Evolutionary conservation across 2,888 invertebrate species (phyloP).

Genomic region (Formica aserva): DNA sequence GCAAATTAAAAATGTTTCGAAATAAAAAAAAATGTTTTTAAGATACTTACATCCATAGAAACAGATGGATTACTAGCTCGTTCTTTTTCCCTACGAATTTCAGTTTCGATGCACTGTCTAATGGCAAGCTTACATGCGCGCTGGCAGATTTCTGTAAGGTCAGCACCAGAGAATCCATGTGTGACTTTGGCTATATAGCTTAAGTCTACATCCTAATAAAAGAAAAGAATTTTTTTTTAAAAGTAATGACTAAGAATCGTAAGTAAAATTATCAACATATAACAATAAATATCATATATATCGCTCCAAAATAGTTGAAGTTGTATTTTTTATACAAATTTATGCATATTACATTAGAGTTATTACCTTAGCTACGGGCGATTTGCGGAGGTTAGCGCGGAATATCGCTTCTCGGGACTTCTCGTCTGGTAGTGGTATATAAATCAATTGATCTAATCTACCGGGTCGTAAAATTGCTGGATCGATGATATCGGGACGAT

Average conservation of each 20-base stretch:
- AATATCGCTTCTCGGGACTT: conserved; percentile 98
- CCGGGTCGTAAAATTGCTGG: conserved; percentile 99
- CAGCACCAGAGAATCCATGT: conserved; percentile 99
- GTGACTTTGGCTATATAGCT: conserved; percentile 95
- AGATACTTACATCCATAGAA: conserved; percentile 93
- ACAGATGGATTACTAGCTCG: conserved; percentile 92
- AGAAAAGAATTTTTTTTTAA: conserved; percentile 25
- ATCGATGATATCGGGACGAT: conserved; percentile 98
- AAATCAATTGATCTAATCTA: conserved; percentile 99
- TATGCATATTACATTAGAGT: neutral
- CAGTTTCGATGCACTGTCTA: conserved; percentile 98
- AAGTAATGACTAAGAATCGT: conserved; percentile 3
- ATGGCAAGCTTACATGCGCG: conserved; percentile 99
- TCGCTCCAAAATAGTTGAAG: neutral
- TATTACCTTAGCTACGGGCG: conserved; percentile 94
- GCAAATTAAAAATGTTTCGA: neutral
- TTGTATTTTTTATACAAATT: neutral
- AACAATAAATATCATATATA: neutral
- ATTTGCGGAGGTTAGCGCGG: conserved; percentile 97
- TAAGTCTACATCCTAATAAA: conserved; percentile 93
- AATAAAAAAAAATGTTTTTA: neutral
- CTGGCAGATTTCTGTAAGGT: conserved; percentile 99
- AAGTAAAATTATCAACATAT: neutral
- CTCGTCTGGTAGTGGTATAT: conserved; percentile 99
- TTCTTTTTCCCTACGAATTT: conserved; percentile 96